Percentiles rank a stretch among this genome's conserved stretches.
These are phyloP conservation scores for Odontamblyopus rebecca DNA, from an alignment of 2,797 vertebrate genomes.

Conservation along the genomic window DNA sequence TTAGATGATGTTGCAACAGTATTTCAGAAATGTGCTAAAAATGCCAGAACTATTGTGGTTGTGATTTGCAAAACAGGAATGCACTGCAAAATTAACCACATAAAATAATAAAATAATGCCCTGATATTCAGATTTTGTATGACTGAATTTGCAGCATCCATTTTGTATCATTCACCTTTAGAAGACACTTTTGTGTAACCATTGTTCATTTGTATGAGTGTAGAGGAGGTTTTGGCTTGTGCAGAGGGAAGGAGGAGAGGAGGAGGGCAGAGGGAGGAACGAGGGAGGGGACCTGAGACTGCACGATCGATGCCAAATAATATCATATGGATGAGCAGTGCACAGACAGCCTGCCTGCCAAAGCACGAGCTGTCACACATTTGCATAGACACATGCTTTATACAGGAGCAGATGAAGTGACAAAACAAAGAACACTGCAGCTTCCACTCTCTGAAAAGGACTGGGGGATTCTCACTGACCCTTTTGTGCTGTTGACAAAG, in stretches of 20 bases:
- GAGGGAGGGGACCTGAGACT: conserved; percentile 58
- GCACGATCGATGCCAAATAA: conserved; percentile 75
- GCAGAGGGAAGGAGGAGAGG: conserved; percentile 43
- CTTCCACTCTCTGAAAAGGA: neutral
- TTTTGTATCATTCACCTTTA: neutral
- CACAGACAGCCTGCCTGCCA: conserved; percentile 53
- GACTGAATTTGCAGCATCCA: neutral
- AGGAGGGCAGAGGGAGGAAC: conserved; percentile 62
- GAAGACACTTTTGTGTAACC: neutral
- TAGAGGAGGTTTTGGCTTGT: conserved; percentile 42
- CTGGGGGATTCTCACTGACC: neutral
- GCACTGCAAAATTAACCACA: too few species aligned
- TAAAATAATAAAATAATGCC: too few species aligned
- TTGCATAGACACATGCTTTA: conserved; percentile 11
- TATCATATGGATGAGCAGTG: conserved; percentile 69
- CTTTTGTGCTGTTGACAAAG: neutral
- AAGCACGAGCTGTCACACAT: conserved; percentile 45
- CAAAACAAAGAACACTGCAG: conserved; percentile 3
- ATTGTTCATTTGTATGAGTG: conserved; percentile 17
- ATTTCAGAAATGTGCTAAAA: too few species aligned
- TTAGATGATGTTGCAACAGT: too few species aligned
- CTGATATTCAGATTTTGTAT: too few species aligned
- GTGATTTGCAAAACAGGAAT: too few species aligned
- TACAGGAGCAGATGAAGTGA: conserved; percentile 26
- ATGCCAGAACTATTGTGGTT: too few species aligned